A percentile compares a stretch with the other conserved stretches of the same genome.
Conservation (phyloP, 2,888 invertebrate species). For the Melanostoma mellinum region DNA sequence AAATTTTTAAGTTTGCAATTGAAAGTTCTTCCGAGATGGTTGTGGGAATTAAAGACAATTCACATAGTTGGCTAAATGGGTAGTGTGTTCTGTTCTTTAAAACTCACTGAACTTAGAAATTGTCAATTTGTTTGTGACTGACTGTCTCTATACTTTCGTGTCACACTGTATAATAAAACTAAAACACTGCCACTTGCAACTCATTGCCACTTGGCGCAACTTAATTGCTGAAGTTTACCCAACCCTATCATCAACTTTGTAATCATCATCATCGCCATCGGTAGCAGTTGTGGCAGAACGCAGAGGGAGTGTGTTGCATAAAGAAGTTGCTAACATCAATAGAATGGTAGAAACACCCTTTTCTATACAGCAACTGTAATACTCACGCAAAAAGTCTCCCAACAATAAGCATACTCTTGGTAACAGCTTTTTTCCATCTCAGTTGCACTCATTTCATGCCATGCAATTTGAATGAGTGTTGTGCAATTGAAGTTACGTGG, state of each 20-base stretch:
- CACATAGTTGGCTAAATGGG: no score
- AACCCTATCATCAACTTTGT: conserved; percentile 58
- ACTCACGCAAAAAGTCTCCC: conserved; percentile 27
- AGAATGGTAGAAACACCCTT: conserved; percentile 19
- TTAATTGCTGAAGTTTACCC: conserved; percentile 60
- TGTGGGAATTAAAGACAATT: no score
- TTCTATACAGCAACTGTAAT: conserved; percentile 37
- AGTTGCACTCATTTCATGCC: neutral
- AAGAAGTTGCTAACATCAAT: conserved; percentile 4
- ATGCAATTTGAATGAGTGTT: neutral
- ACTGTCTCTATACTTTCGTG: neutral
- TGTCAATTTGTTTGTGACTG: neutral
- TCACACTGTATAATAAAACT: conserved; percentile 33
- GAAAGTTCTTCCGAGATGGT: no score
- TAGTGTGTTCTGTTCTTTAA: neutral
- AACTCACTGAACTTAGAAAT: neutral
- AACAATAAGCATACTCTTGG: conserved; percentile 48
- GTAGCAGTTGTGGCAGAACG: neutral
- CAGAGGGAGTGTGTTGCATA: conserved; percentile 17
- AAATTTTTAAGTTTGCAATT: no score
- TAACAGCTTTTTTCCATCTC: conserved; percentile 24
- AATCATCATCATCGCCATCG: conserved; percentile 43
- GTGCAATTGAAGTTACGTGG: conserved; percentile 62
- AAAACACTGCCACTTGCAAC: conserved; percentile 26
- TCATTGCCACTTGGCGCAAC: conserved; percentile 56